Conservation (phyloP, 1,140 invertebrate species). For the Pseudachorutes palmiensis region DNA sequence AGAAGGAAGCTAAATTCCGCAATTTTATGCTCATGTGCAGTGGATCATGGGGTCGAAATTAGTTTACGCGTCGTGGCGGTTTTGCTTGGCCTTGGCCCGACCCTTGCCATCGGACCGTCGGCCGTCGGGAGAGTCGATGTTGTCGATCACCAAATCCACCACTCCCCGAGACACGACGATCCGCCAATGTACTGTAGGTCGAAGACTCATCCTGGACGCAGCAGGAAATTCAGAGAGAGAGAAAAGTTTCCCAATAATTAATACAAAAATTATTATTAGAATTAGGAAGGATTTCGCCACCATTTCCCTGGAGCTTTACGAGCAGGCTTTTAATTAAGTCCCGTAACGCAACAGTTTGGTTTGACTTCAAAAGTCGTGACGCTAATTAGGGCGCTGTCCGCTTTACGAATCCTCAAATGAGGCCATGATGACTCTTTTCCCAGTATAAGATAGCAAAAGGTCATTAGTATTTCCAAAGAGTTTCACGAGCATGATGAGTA, state of each 20-base stretch:
- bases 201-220: conserved; percentile 15
- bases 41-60: too few species aligned
- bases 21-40: too few species aligned
- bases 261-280: background rate
- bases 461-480: too few species aligned
- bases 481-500: too few species aligned
- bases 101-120: conserved; percentile 32
- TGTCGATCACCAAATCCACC: conserved; percentile 14
- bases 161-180: conserved; percentile 16
- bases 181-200: conserved; percentile 24
- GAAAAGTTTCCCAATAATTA: background rate
- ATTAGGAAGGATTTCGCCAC: background rate
- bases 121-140: conserved; percentile 28
- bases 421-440: background rate
- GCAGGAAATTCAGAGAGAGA: conserved; percentile 1
- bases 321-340: background rate
- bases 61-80: conserved; percentile 35
- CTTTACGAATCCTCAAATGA: background rate
- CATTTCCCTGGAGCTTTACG: background rate
- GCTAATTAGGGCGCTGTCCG: background rate
- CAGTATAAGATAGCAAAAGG: background rate
- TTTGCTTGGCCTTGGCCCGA: conserved; percentile 10
- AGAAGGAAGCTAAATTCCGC: background rate
- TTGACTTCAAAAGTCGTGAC: background rate
- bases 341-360: background rate